Conservation (phyloP, 2,113 vertebrate species). For the Paracanthobrama guichenoti region DNA sequence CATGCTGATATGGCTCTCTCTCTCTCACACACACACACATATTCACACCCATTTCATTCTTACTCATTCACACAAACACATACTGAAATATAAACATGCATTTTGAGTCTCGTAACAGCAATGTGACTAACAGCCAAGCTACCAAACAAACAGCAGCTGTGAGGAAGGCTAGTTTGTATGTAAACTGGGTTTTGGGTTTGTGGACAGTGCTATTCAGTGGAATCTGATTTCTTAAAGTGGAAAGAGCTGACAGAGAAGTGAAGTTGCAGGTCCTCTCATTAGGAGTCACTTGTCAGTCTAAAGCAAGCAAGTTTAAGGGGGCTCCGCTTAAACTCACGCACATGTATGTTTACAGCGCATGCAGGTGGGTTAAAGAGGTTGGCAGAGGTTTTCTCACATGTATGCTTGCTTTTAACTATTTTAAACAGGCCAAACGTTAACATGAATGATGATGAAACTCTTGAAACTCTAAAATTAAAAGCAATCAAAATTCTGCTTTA, state of each 20-base stretch:
- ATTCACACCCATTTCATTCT: too few species aligned
- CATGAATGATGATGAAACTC: not conserved
- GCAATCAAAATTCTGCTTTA: not conserved
- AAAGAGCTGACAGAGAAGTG: not conserved
- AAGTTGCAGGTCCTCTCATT: slow-evolving; percentile 11
- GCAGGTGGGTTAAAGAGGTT: slow-evolving; percentile 13
- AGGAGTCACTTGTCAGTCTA: not conserved
- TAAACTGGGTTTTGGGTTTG: not conserved
- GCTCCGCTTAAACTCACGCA: not conserved
- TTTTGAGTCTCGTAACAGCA: not conserved
- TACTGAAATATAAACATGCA: slow-evolving; percentile 48
- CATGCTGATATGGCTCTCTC: slow-evolving; percentile 2
- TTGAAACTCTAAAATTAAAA: not conserved
- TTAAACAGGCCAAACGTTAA: not conserved
- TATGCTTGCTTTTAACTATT: not conserved
- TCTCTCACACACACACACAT: not conserved
- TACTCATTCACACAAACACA: slow-evolving; percentile 58
- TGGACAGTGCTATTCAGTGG: not conserved
- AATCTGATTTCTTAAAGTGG: not conserved
- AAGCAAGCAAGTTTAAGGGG: slow-evolving; percentile 3
- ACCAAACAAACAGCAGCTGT: slow-evolving; percentile 22
- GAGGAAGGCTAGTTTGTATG: not conserved
- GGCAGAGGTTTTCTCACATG: slow-evolving; percentile 23
- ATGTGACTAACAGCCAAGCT: slow-evolving; percentile 10
- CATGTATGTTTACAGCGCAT: slow-evolving; percentile 24